Base-by-base conservation (phyloP, 1,140 invertebrate genomes). In the Leptinotarsa undecemlineata region DNA sequence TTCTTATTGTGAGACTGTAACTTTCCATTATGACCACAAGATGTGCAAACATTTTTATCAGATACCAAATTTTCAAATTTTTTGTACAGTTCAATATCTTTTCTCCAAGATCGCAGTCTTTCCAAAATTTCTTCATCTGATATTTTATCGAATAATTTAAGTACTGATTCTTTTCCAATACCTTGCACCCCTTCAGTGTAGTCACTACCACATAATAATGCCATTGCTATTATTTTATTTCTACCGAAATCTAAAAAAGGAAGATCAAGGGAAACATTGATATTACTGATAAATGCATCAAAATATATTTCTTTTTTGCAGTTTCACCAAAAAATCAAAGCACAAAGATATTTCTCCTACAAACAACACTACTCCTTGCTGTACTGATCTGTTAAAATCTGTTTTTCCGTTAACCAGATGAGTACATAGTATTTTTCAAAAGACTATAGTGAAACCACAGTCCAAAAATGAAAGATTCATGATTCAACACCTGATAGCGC, bases 151-250 rank as follows among this genome's bases (percentile, higher is more conserved):
- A 96, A 89, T 69, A 95, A 90, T 79, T 94, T 93, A 2, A 94
- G 78, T 19, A 91, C 93, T 42, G 91, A 90, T 80, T 92, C 92
- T 84, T 92, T 93, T 0, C 95, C 95, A 42, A 95, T 88, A 1
- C 95, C 94, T 74, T 88, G 90, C 1, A 96, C 89, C 33, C 95
- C 95, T 1, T 91, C 90, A 69, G 87, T 88, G 85, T 96, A 98
- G 85, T 98, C 96, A 86, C 93, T 96, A 0, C 96, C 96, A 79
- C 94, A 92, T 0, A 97, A 82, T 48, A 97, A 82, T 20, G 94
- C 94, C 79, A 97, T 84, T 3, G 91, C 94, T 71, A 98, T 90
- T 83, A 97, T 91, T 85, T 95, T 95, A 76, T 94, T 91, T 79
- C 94, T 89, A 1, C 92, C 91, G 76, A 97, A 88, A 66, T 90